Conservation (phyloP, 2,797 vertebrate genomes). For the Streptopelia turtur region DNA sequence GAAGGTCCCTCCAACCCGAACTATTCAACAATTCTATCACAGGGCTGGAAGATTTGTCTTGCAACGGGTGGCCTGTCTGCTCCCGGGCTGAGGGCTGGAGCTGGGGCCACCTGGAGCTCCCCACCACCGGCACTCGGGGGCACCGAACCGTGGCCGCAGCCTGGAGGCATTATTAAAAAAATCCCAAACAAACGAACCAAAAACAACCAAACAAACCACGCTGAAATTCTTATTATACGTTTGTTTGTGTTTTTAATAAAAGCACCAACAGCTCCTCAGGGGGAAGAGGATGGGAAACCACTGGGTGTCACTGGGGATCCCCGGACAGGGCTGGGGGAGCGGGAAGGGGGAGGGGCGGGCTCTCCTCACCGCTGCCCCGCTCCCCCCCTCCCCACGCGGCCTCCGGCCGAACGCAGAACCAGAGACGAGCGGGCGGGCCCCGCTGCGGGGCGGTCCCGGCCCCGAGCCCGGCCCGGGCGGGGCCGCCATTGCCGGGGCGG, state of each 20-base stretch:
- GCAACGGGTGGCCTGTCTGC: too few relatives aligned
- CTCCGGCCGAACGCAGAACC: too few relatives aligned
- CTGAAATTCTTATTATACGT: background rate
- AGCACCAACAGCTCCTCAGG: rapidly evolving
- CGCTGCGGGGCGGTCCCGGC: rapidly evolving
- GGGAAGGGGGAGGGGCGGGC: background rate
- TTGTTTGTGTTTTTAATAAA: background rate
- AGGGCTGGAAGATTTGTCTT: background rate
- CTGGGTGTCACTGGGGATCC: background rate
- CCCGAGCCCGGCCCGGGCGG: background rate
- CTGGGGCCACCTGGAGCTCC: background rate
- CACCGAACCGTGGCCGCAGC: rapidly evolving
- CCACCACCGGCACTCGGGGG: rapidly evolving
- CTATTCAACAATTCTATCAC: too few relatives aligned
- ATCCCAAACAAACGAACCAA: too few relatives aligned
- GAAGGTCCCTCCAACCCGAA: too few relatives aligned
- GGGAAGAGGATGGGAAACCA: rapidly evolving
- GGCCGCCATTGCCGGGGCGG: background rate
- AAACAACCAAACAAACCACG: too few relatives aligned
- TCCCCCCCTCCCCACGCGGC: background rate
- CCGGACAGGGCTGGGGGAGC: too few relatives aligned
- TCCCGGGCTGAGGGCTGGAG: background rate
- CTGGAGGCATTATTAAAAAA: background rate
- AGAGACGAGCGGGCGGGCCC: rapidly evolving
- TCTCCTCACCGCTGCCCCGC: background rate